Conservation (phyloP, 92 coral and sea anemone genomes). For the Heteractis magnifica region DNA sequence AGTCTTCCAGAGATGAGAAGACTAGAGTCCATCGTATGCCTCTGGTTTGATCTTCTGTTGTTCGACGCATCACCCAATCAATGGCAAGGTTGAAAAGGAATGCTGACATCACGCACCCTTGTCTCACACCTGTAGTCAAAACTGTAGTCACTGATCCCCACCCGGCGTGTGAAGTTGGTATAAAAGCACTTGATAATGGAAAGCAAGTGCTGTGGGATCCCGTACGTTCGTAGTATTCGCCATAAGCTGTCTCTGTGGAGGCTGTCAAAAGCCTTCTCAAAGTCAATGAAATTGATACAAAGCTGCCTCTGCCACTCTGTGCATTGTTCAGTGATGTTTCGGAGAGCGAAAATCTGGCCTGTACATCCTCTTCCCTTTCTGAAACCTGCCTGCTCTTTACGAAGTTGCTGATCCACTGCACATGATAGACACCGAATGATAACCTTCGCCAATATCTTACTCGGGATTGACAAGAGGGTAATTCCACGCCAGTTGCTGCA, state of each 20-base stretch:
- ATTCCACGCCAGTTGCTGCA: conserved; percentile 32
- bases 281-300: conserved; percentile 28
- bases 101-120: conserved; percentile 28
- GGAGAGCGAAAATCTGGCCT: conserved; percentile 25
- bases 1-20: conserved; percentile 20
- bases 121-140: conserved; percentile 1
- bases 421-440: conserved; percentile 8
- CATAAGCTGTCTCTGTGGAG: not conserved
- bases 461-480: conserved; percentile 28
- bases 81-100: conserved; percentile 28
- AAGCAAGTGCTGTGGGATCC: not conserved
- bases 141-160: not conserved
- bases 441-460: conserved; percentile 10
- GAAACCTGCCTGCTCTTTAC: conserved; percentile 32
- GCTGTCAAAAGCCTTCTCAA: not conserved
- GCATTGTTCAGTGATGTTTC: conserved; percentile 33
- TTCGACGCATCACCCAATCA: conserved; percentile 23
- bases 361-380: conserved; percentile 36
- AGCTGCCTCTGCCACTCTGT: conserved; percentile 28
- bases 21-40: conserved; percentile 41
- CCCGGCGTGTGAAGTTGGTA: not conserved
- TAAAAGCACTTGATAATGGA: not conserved
- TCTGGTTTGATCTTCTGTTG: conserved; percentile 6
- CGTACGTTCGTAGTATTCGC: not conserved
- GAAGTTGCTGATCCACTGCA: conserved; percentile 14